Evolutionary conservation across 2,113 vertebrate species (phyloP), one percentile per base, ranked within the genome.

Genomic region (Chauna torquata): DNA sequence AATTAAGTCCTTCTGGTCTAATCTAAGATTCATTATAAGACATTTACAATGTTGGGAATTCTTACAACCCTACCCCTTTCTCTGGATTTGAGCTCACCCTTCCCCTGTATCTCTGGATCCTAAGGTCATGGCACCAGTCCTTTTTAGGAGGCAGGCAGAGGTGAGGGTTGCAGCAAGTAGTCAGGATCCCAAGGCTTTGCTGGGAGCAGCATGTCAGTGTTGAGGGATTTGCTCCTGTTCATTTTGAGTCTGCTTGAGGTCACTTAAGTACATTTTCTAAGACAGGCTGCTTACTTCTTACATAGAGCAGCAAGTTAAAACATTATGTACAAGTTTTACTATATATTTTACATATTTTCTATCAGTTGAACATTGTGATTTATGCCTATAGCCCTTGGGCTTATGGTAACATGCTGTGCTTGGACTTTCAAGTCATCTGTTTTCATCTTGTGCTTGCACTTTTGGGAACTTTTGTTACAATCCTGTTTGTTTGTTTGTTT

Each of bases 191-290:
- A 25, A 66, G 44, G 18, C 9, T 68, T 38, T 68, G 32, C 34
- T 45, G 59, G 58, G 6, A 17, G 15, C 24, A 36, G 9, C 50
- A 47, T 3, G 0, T 4, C 55, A 64, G 3, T 9, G 6, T 3
- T 17, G 28, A 38, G 34, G 6, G 5, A 59, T 8, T 69, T 79
- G 11, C 24, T 66, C 19, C 5, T 42, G 4, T 12, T 52, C 17
- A 24, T 72, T 58, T 17, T 28, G n/a, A 54, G 9, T 25, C 17
- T 92, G 58, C 57, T 42, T n/a, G 50, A 66, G 7, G 22, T 72
- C 57, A 72, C 15, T 36, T 36, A 18, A 36, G 6, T 11, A 8
- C 0, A 0, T 38, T 52, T 57, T 59, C 54, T 78, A 50, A 58
- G 22, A n/a, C 2, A 5, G 16, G 20, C 38, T 55, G 11, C 30